These are phyloP conservation scores for Oscheius myriophilus DNA, from an alignment of 2,888 invertebrate genomes.

Conservation along the genomic window DNA sequence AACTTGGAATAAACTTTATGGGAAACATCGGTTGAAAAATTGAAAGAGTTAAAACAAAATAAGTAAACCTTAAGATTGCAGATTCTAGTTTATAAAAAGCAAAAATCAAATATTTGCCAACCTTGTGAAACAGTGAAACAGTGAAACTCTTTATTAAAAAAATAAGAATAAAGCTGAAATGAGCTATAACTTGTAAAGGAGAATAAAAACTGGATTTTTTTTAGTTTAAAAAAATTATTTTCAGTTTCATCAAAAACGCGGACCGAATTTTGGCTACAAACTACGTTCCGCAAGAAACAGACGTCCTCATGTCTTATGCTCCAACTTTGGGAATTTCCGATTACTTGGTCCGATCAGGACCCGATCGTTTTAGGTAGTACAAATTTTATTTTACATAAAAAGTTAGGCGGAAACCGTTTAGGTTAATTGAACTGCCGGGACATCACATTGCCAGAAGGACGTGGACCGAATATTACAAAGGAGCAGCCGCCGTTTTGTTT, in stretches of 20 bases:
- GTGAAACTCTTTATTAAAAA: too few relatives aligned
- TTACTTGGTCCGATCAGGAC: slow-evolving; percentile 33
- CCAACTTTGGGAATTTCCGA: slow-evolving; percentile 42
- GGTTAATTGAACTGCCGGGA: slow-evolving; percentile 54
- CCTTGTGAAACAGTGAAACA: too few relatives aligned
- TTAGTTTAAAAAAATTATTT: slow-evolving; percentile 4
- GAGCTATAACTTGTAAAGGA: too few relatives aligned
- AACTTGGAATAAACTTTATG: too few relatives aligned
- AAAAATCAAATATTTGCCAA: too few relatives aligned
- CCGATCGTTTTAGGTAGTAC: slow-evolving; percentile 42
- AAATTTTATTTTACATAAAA: background rate
- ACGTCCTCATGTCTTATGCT: slow-evolving; percentile 45
- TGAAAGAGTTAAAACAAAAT: too few relatives aligned
- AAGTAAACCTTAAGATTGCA: too few relatives aligned
- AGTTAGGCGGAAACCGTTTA: slow-evolving; percentile 17
- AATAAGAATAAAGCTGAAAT: too few relatives aligned
- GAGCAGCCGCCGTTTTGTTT: slow-evolving; percentile 43
- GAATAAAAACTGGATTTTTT: background rate
- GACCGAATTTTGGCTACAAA: slow-evolving; percentile 34
- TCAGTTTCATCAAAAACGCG: slow-evolving; percentile 37
- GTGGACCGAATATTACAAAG: slow-evolving; percentile 44
- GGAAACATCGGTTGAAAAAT: too few relatives aligned
- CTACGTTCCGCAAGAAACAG: slow-evolving; percentile 49
- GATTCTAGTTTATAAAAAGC: too few relatives aligned
- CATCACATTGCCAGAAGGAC: slow-evolving; percentile 51